phyloP scores from a whole-genome alignment of 2,113 vertebrate species.

The Urocolius indicus region DNA sequence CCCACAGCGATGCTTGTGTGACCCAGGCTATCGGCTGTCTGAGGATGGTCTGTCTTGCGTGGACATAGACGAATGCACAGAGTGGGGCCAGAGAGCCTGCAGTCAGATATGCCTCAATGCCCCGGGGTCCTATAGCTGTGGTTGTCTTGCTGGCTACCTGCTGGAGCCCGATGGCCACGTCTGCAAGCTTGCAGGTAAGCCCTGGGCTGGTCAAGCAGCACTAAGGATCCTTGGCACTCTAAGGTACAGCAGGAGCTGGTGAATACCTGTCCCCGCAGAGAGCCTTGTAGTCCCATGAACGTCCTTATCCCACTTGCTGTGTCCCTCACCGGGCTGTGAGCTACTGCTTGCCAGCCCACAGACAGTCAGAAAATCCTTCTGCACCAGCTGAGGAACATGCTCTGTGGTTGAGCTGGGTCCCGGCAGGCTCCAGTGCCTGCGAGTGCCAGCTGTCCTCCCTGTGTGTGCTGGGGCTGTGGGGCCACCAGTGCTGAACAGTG shows the following conservation, averaged over 20 bases:
- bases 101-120: constrained; percentile 87
- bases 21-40: constrained; percentile 77
- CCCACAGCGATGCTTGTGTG: constrained; percentile 85
- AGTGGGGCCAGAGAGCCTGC: constrained; percentile 41
- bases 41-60: constrained; percentile 68
- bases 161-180: constrained; percentile 81
- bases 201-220: fast-evolving
- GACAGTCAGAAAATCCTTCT: neutral
- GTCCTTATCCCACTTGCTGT: neutral
- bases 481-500: neutral
- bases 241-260: neutral
- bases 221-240: no score
- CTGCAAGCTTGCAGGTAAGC: constrained; percentile 87
- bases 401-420: neutral
- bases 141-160: constrained; percentile 83
- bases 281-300: neutral
- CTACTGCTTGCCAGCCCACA: neutral
- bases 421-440: fast-evolving
- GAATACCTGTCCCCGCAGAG: neutral
- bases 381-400: neutral
- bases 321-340: neutral
- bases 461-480: fast-evolving
- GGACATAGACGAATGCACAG: constrained; percentile 85
- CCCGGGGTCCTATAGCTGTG: constrained; percentile 82
- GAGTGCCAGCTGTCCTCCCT: neutral